Evolutionary conservation across 2,888 invertebrate species (phyloP).

Genomic region (Diaprepes abbreviatus): DNA sequence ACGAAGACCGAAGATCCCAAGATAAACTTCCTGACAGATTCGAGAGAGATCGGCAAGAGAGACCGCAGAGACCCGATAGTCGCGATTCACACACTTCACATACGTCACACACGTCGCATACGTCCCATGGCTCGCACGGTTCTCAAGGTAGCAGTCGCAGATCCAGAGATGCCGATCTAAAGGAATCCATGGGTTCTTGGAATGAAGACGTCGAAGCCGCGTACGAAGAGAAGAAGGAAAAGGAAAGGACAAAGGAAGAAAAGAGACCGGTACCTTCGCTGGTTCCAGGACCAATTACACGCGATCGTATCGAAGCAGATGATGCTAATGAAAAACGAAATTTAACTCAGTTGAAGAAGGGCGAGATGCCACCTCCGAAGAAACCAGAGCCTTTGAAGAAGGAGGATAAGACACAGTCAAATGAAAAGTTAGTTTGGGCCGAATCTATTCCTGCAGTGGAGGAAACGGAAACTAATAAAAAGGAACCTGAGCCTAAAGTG

Average conservation of each 20-base stretch:
- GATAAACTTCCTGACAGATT: conserved; percentile 51
- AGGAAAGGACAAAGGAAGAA: conserved; percentile 44
- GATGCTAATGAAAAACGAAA: conserved; percentile 70
- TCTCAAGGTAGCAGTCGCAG: conserved; percentile 66
- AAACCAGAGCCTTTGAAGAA: conserved; percentile 52
- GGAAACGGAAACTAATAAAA: conserved; percentile 26
- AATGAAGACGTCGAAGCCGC: conserved; percentile 59
- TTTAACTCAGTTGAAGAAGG: conserved; percentile 68
- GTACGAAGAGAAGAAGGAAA: conserved; percentile 61
- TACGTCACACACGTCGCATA: conserved; percentile 65
- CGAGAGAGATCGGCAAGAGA: conserved; percentile 62
- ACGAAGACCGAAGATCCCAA: conserved; percentile 56
- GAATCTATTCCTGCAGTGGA: conserved; percentile 55
- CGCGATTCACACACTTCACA: conserved; percentile 72
- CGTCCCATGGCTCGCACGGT: conserved; percentile 57
- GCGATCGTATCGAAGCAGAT: conserved; percentile 74
- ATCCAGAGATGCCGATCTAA: conserved; percentile 68
- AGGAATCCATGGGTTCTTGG: conserved; percentile 48
- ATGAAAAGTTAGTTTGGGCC: conserved; percentile 66
- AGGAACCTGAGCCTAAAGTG: conserved; percentile 31
- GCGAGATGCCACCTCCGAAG: conserved; percentile 47
- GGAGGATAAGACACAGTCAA: conserved; percentile 55
- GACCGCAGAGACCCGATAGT: conserved; percentile 73
- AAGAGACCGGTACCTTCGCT: conserved; percentile 51
- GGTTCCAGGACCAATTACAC: conserved; percentile 74